Evolutionary conservation across 2,797 vertebrate species (phyloP).

Genomic region (Sylvilagus floridanus): DNA sequence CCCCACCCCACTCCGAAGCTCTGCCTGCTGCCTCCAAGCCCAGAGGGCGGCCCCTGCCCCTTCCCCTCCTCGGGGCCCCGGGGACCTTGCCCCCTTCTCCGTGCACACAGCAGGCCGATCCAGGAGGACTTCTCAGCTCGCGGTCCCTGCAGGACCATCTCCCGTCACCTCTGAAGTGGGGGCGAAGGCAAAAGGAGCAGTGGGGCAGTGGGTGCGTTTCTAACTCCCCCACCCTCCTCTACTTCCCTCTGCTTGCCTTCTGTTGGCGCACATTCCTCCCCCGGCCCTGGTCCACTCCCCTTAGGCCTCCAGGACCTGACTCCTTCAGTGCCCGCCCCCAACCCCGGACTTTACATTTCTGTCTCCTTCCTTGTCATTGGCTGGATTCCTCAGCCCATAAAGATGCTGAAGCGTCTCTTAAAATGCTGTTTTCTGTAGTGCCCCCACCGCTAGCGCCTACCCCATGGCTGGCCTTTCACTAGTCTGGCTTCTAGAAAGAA

Average conservation of each 20-base stretch:
- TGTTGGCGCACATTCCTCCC: neutral
- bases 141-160: neutral
- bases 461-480: slow-evolving; percentile 32
- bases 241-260: neutral
- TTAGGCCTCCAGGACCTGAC: neutral
- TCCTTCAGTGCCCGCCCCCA: neutral
- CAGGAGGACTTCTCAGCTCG: neutral
- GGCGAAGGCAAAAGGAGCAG: too few relatives aligned
- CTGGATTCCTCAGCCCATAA: neutral
- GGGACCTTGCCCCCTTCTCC: neutral
- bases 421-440: neutral
- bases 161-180: too few relatives aligned
- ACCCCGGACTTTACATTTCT: neutral
- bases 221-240: neutral
- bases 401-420: slow-evolving; percentile 49
- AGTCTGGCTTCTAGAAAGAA: neutral
- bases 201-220: neutral
- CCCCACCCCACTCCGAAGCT: neutral
- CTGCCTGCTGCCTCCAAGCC: neutral
- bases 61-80: neutral
- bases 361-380: neutral
- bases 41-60: neutral
- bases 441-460: neutral
- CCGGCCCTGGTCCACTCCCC: neutral
- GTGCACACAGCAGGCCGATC: neutral